Evolutionary conservation across 1,140 invertebrate genomes (phyloP).

Genomic region (Antheraea pernyi): DNA sequence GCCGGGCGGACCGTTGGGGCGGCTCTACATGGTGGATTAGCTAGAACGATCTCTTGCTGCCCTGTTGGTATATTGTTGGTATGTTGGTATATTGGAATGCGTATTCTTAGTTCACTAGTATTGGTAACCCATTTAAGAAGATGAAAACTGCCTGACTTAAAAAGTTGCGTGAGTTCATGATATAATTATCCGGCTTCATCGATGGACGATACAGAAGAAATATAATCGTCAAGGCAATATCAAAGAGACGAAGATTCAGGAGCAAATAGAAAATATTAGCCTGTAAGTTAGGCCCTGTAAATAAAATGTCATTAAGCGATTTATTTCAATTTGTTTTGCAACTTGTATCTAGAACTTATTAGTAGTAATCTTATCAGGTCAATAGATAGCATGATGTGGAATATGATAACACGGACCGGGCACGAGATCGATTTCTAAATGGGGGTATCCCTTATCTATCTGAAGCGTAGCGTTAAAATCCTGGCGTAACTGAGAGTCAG

Average conservation of each 20-base stretch:
- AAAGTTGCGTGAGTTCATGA: not conserved
- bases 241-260: constrained; percentile 22
- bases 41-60: no score
- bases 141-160: not conserved
- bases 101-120: not conserved
- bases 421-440: no score
- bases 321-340: constrained; percentile 21
- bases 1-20: no score
- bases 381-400: no score
- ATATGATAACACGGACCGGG: no score
- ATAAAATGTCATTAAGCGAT: constrained; percentile 31
- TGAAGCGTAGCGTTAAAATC: no score
- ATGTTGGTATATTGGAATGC: not conserved
- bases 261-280: constrained; percentile 9
- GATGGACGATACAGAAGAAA: not conserved
- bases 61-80: no score
- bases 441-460: no score
- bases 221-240: constrained; percentile 9
- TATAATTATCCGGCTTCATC: not conserved
- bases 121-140: not conserved
- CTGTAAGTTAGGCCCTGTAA: no score
- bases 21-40: no score
- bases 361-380: no score
- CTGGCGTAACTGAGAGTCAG: no score
- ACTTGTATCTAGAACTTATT: constrained; percentile 39